Conservation (phyloP, 2,113 vertebrate genomes). For the Pao palembangensis region DNA sequence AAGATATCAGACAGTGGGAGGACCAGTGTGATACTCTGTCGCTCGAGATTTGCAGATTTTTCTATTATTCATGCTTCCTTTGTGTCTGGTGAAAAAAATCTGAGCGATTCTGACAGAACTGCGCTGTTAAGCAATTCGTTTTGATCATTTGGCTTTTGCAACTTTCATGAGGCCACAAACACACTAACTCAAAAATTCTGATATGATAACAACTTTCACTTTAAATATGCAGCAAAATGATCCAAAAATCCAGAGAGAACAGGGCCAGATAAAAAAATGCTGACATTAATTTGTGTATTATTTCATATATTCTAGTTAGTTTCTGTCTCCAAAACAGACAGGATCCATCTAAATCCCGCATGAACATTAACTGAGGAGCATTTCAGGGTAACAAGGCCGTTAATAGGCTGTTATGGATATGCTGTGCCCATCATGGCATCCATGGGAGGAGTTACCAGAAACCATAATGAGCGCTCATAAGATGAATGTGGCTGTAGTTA, state of each 20-base stretch:
- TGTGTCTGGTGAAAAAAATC: conserved; percentile 4
- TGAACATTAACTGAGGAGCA: no score
- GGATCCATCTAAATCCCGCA: no score
- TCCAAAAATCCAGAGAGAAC: not conserved
- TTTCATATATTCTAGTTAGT: no score
- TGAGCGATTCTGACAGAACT: conserved; percentile 4
- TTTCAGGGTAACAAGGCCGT: not conserved
- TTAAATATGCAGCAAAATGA: not conserved
- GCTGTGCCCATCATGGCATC: conserved; percentile 2
- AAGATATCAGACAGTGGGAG: conserved; percentile 14
- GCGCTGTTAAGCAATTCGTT: conserved; percentile 3
- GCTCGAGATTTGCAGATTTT: conserved; percentile 19
- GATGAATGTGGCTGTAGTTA: conserved; percentile 29
- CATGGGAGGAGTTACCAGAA: conserved; percentile 16
- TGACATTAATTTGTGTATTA: no score
- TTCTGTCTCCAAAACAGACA: no score
- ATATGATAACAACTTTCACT: not conserved
- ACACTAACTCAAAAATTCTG: not conserved
- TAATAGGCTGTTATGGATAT: conserved; percentile 3
- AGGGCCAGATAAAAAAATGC: no score
- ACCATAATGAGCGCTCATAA: conserved; percentile 33
- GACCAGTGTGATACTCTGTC: conserved; percentile 28
- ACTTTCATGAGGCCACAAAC: conserved; percentile 4
- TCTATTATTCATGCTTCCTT: conserved; percentile 29
- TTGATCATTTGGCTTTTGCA: conserved; percentile 11